Percentiles rank a stretch among this genome's conserved stretches.
Evolutionary conservation across 2,797 vertebrate genomes (phyloP).

Genomic region (Karalla daura): DNA sequence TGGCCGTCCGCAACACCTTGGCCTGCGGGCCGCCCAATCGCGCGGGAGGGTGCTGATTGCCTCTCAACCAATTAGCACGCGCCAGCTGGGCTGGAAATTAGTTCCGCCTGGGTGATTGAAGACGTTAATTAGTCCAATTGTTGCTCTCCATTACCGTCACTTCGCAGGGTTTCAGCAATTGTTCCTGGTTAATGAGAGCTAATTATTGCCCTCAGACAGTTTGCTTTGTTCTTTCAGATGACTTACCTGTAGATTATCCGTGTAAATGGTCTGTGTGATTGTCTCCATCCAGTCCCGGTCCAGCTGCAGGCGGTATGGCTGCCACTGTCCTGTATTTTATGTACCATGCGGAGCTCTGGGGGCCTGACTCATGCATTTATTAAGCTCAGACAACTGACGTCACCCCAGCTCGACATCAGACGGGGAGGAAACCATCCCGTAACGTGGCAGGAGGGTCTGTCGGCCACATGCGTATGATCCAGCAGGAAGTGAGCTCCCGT

Average conservation of each 20-base stretch:
- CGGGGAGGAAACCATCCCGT: too few species aligned
- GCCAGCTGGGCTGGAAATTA: conserved; percentile 42
- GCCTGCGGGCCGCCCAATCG: conserved; percentile 6
- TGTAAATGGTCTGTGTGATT: too few species aligned
- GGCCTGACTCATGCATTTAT: background rate
- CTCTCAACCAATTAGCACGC: conserved; percentile 33
- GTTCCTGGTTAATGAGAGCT: background rate
- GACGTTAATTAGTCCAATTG: conserved; percentile 27
- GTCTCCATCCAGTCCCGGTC: background rate
- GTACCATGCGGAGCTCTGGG: background rate
- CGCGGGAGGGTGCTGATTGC: conserved; percentile 9
- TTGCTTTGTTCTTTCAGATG: background rate
- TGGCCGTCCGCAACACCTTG: conserved; percentile 17
- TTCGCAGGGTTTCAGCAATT: background rate
- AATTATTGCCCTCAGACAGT: background rate
- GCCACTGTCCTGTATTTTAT: background rate
- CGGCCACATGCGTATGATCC: background rate
- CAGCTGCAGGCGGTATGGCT: background rate
- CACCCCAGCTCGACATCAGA: background rate
- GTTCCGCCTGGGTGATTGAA: conserved; percentile 22
- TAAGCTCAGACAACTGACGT: background rate
- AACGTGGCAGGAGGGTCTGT: too few species aligned
- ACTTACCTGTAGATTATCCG: conserved; percentile 3
- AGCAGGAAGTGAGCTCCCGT: background rate
- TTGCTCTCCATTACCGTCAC: conserved; percentile 25